A percentile compares a stretch with the other conserved stretches of the same genome.
Evolutionary conservation across 2,888 invertebrate genomes (phyloP).

Genomic region (Lasioglossum vierecki): DNA sequence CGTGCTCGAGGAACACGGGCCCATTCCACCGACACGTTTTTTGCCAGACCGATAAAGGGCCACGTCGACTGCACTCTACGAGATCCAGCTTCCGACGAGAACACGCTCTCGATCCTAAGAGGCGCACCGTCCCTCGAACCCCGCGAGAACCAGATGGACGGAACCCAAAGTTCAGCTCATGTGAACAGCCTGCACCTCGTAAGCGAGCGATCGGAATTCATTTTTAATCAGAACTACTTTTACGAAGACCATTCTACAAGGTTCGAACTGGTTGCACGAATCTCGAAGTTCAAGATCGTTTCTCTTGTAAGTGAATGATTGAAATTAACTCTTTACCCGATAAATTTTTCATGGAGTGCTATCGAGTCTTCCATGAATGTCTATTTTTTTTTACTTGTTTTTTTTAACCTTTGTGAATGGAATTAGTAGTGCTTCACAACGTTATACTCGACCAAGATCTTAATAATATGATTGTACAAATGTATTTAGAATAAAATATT

Average conservation of each 20-base stretch:
- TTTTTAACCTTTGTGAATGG: too few species aligned
- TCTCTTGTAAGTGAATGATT: neutral
- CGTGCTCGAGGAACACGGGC: conserved; percentile 38
- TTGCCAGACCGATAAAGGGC: conserved; percentile 31
- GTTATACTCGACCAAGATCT: too few species aligned
- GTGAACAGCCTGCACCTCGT: neutral
- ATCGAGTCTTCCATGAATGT: too few species aligned
- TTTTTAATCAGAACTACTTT: neutral
- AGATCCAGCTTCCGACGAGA: conserved; percentile 27
- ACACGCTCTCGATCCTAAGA: neutral
- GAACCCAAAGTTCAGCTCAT: neutral
- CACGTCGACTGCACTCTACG: conserved; percentile 2
- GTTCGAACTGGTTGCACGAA: too few species aligned
- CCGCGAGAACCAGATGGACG: neutral
- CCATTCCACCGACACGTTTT: neutral
- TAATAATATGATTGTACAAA: too few species aligned
- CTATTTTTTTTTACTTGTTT: too few species aligned
- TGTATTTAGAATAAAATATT: too few species aligned
- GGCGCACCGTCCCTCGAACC: too few species aligned
- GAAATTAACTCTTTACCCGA: too few species aligned
- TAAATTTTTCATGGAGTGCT: neutral
- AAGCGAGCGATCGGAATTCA: neutral
- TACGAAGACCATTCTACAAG: neutral
- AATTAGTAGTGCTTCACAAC: too few species aligned
- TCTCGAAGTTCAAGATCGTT: neutral